Base-by-base conservation (phyloP, 2,888 invertebrate species). In the Amphiduros pacificus region DNA sequence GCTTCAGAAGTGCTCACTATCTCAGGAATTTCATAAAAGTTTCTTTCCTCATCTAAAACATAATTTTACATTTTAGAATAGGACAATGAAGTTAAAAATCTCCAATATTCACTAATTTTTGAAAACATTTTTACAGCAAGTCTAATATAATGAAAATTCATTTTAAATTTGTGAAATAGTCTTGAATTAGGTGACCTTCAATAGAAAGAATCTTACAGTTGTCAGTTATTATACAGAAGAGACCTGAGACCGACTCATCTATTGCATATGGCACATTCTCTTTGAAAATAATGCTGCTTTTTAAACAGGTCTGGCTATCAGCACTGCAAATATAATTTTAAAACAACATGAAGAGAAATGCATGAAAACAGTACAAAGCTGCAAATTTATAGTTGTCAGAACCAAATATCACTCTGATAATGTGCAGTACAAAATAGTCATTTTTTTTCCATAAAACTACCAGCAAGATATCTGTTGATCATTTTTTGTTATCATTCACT, bases 181-280 rank as follows among this genome's bases (percentile, higher is more conserved):
- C n/a, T n/a, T n/a, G n/a, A n/a, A n/a, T n/a, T n/a, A n/a, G n/a
- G n/a, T n/a, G n/a, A n/a, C 9, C 4, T 49, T 48, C 48, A 22
- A 22, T 27, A 49, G 22, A 20, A 49, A 20, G 36, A 44, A 9
- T 76, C 79, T 77, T 66, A 81, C 80, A 74, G 66, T 81, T 81
- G 60, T 81, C 79, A 59, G 60, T 71, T 60, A 73, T 73, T 24
- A 81, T 73, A 64, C 81, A 81, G 62, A 80, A 78, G 2, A 80
- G 66, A 6, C 72, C 72, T 27, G 66, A 69, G 53, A 69, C 67
- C 22, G 73, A 68, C 14, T 60, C 64, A 20, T 73, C 68, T 2
- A 72, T 70, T 24, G 55, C 60, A 20, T 70, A 74, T 6, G 70
- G 72, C 6, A 71, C 67, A 64, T 76, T 76, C 5, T 73, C 64